These are phyloP conservation scores for Malurus melanocephalus DNA, from an alignment of 2,113 vertebrate genomes.

Conservation along the genomic window DNA sequence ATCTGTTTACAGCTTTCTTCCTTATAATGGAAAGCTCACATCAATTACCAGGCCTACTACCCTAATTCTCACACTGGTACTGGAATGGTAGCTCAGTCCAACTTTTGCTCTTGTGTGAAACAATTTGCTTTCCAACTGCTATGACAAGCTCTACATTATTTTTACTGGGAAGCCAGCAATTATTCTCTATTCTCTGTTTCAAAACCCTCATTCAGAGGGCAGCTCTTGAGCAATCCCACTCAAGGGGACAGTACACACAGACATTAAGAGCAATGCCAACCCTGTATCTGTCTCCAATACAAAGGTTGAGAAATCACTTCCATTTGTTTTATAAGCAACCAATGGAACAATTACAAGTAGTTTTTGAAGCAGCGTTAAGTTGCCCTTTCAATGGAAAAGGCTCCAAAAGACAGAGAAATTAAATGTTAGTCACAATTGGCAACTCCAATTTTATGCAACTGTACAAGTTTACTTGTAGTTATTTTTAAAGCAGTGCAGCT, in stretches of 20 bases:
- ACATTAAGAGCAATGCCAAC: not conserved
- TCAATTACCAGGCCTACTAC: not conserved
- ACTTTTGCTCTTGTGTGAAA: not conserved
- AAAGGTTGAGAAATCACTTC: constrained; percentile 7
- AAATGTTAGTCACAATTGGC: not conserved
- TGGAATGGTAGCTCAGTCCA: not conserved
- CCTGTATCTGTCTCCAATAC: not conserved
- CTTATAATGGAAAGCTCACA: not conserved
- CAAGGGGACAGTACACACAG: not conserved
- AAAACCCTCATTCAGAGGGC: constrained; percentile 13
- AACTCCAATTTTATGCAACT: not conserved
- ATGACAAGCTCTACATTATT: not conserved
- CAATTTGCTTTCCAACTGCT: not conserved
- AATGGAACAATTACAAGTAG: constrained; percentile 6
- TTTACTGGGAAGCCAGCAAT: not conserved
- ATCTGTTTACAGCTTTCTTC: not conserved
- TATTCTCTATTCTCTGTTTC: not conserved
- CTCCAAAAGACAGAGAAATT: not conserved
- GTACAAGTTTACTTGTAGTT: not conserved
- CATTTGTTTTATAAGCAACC: constrained; percentile 21
- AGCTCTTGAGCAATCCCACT: constrained; percentile 32
- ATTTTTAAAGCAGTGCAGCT: not conserved
- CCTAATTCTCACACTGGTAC: not conserved
- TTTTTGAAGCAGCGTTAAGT: not conserved
- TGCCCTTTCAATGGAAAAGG: not conserved